Percentiles rank a stretch among this genome's conserved stretches.
Conservation (phyloP, 2,888 invertebrate species). For the Oligia latruncula region DNA sequence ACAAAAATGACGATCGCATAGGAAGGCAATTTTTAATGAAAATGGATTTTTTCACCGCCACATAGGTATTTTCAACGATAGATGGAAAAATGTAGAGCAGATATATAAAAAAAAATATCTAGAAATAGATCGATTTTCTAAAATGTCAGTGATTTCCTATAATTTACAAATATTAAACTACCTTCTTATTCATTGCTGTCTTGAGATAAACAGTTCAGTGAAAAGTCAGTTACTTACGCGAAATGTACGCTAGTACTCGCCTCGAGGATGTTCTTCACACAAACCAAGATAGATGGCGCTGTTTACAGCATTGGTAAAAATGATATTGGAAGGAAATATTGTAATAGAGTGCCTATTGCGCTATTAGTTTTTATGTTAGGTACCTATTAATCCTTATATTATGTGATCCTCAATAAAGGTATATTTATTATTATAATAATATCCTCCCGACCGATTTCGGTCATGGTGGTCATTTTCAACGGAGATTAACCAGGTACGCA, state of each 20-base stretch:
- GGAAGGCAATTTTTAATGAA: background rate
- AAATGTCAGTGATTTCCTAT: background rate
- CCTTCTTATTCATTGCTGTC: slow-evolving; percentile 6
- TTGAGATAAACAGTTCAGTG: background rate
- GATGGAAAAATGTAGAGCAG: background rate
- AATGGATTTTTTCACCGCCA: background rate
- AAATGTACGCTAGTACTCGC: background rate
- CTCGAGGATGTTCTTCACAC: background rate
- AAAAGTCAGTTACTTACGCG: background rate
- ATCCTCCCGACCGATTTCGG: too few relatives aligned
- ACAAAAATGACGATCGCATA: background rate
- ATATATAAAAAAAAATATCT: background rate
- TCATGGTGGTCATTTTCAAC: too few relatives aligned
- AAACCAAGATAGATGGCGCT: slow-evolving; percentile 42
- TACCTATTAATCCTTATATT: background rate
- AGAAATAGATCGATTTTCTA: background rate
- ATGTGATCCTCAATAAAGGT: background rate
- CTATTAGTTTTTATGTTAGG: background rate
- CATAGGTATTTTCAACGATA: background rate
- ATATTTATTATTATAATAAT: background rate
- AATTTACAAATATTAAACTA: slow-evolving; percentile 17
- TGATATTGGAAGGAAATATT: background rate
- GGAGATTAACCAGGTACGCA: too few relatives aligned
- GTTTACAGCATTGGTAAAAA: background rate
- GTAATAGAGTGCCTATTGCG: background rate